Evolutionary conservation across 2,888 invertebrate species (phyloP).

Genomic region (Tanypteryx hageni): DNA sequence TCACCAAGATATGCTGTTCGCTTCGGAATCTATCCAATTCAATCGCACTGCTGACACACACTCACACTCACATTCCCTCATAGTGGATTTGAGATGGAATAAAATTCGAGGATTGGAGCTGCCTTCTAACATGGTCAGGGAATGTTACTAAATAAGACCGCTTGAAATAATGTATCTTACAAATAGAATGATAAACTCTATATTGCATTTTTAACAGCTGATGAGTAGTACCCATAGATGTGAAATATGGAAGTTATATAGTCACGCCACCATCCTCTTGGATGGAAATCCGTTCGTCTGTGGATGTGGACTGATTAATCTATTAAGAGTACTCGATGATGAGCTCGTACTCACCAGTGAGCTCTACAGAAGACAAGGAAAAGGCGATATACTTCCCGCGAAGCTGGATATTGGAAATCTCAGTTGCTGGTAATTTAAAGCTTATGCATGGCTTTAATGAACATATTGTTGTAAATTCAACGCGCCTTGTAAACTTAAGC

Average conservation of each 20-base stretch:
- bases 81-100: neutral
- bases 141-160: neutral
- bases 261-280: neutral
- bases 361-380: neutral
- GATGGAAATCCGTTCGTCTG: neutral
- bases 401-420: neutral
- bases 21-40: neutral
- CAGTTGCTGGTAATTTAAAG: neutral
- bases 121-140: neutral
- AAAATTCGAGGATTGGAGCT: neutral
- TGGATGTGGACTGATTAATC: neutral
- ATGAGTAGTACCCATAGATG: neutral
- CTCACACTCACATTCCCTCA: neutral
- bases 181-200: neutral
- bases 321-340: neutral
- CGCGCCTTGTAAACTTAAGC: too few relatives aligned
- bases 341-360: neutral
- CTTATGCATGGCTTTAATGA: too few relatives aligned
- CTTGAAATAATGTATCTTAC: too few relatives aligned
- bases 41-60: neutral
- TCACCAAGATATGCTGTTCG: neutral
- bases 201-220: neutral
- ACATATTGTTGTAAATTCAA: too few relatives aligned
- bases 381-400: neutral
- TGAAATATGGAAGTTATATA: neutral